These are phyloP conservation scores for Holothuria scabra DNA, from an alignment of 53 echinoderm and acorn worm species.

Conservation along the genomic window DNA sequence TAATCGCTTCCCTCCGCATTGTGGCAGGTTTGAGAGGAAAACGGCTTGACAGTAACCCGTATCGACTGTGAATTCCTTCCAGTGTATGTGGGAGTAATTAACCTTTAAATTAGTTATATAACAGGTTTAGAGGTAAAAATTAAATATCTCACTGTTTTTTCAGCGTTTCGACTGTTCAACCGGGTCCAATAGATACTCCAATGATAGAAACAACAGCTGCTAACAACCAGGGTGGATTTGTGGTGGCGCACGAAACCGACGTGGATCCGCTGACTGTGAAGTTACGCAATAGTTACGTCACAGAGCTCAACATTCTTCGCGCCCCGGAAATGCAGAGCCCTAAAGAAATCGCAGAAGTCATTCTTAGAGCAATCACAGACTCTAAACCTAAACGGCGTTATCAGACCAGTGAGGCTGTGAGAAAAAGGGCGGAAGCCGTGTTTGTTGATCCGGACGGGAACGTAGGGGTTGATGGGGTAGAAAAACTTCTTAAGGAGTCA, in stretches of 20 bases:
- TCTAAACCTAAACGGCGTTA: slow-evolving; percentile 53
- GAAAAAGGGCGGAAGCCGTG: neutral
- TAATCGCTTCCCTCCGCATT: too few species aligned
- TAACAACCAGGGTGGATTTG: slow-evolving; percentile 10
- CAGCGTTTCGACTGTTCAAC: slow-evolving; percentile 12
- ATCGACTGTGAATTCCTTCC: too few species aligned
- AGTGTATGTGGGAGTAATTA: too few species aligned
- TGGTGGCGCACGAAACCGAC: neutral
- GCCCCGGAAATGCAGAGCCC: slow-evolving; percentile 1
- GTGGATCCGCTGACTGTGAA: neutral
- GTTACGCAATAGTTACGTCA: neutral
- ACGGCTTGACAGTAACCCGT: too few species aligned
- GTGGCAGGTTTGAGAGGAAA: too few species aligned
- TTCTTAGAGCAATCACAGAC: slow-evolving; percentile 56
- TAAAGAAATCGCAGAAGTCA: slow-evolving; percentile 49
- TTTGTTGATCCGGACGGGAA: slow-evolving; percentile 13
- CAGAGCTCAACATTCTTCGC: neutral
- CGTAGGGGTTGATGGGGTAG: neutral
- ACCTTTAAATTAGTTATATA: too few species aligned
- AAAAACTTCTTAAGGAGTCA: neutral
- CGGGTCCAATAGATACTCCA: neutral
- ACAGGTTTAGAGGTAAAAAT: too few species aligned
- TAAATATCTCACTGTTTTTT: too few species aligned
- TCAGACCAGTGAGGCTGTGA: slow-evolving; percentile 15
- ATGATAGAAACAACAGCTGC: neutral